Evolutionary conservation across 2,113 vertebrate species (phyloP), one percentile per base, ranked within the genome.

Genomic region (Caranx melampygus): DNA sequence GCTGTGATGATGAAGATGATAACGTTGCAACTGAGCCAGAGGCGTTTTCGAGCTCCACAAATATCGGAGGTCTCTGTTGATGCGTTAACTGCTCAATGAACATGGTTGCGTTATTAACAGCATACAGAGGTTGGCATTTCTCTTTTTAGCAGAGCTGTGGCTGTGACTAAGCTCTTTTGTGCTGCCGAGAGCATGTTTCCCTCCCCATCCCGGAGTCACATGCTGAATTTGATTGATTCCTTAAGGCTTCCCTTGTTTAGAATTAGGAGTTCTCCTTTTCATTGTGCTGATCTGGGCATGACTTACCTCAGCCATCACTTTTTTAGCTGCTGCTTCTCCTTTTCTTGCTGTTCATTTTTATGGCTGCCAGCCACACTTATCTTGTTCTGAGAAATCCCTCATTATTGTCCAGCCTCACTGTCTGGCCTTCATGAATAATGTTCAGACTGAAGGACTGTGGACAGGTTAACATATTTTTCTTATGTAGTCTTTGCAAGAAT

Each of bases 341-440:
- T 20, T 18, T 18, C 47, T 68, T 51, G 15, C 62, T 65, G 68
- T 73, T 88, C 61, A 82, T 75, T 90, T 90, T 90, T 80, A 79
- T 85, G 77, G 82, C 67, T 85, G 67, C 87, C 84, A 51, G 87
- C 84, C 81, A 88, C 89, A 60, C 59, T 6, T 69, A 60, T 78
- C 51, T 78, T 70, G 6, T 37, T 65, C 31, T 59, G 21, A 76
- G 54, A 67, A 44, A 21, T 69, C 45, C 58, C 81, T 69, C 14
- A 8, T 68, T 72, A 63, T 75, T 61, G n/a, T 15, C 55, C 20
- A 14, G 26, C 58, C 45, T 6, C 68, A 52, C 18, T 40, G 0
- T n/a, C 15, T 0, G 18, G 14, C 0, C 34, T 81, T 20, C 67
- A 61, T 60, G 61, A 58, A 31, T 20, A 68, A 35, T 2, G 45